These are phyloP conservation scores for Flabesymbios commensalis DNA, from an alignment of 2,888 invertebrate species.

Conservation along the genomic window DNA sequence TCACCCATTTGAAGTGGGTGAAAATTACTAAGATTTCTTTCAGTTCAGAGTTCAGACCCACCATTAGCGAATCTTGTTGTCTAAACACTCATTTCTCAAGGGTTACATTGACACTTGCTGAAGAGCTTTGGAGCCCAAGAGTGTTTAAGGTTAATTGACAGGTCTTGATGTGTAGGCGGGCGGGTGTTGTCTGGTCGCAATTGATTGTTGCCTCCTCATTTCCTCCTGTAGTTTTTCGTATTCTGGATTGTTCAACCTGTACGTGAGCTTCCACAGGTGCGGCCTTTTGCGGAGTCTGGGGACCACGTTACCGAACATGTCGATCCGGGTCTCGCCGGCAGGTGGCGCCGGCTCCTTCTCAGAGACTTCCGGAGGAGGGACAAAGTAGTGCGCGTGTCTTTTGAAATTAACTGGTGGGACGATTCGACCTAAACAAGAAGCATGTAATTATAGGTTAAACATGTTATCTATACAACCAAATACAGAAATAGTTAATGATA, in stretches of 20 bases:
- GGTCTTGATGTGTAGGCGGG: neutral
- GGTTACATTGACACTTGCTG: too few relatives aligned
- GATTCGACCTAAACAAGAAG: constrained; percentile 47
- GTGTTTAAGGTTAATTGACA: too few relatives aligned
- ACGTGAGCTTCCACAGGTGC: constrained; percentile 53
- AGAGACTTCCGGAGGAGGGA: constrained; percentile 36
- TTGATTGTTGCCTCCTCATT: neutral
- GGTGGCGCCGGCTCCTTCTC: constrained; percentile 40
- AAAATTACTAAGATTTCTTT: too few relatives aligned
- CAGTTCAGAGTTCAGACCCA: too few relatives aligned
- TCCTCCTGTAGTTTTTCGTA: constrained; percentile 42
- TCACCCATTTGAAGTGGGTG: too few relatives aligned
- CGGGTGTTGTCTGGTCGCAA: neutral
- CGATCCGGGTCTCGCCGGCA: constrained; percentile 32
- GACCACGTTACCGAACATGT: constrained; percentile 50
- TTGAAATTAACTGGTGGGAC: constrained; percentile 57
- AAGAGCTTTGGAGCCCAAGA: too few relatives aligned
- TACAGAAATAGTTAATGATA: too few relatives aligned
- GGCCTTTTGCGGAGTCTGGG: constrained; percentile 41
- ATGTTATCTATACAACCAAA: neutral
- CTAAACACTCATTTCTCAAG: too few relatives aligned
- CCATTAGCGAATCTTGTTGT: too few relatives aligned
- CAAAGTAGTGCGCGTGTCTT: constrained; percentile 49
- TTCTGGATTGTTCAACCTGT: constrained; percentile 53
- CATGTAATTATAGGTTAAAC: neutral